Evolutionary conservation across 1,140 invertebrate species (phyloP).

Genomic region (Coenobita brevimanus): DNA sequence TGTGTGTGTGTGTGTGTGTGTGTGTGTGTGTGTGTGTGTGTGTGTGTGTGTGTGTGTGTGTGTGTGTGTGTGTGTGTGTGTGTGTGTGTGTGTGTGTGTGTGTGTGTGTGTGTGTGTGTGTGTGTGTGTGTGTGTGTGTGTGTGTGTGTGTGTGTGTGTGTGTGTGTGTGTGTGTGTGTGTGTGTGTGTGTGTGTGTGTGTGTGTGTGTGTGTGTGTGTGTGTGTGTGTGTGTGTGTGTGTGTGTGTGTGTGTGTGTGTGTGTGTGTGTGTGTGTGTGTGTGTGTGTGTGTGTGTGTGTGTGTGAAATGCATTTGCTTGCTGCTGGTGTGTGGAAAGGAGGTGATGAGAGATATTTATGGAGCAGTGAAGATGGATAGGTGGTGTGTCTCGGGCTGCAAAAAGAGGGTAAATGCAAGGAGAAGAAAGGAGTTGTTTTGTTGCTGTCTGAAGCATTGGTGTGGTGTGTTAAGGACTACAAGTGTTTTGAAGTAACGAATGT

Average conservation of each 20-base stretch:
- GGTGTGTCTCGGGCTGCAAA: too few relatives aligned
- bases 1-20: background rate
- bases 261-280: slow-evolving; percentile 21
- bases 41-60: background rate
- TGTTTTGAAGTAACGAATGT: too few relatives aligned
- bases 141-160: slow-evolving; percentile 22
- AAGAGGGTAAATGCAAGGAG: too few relatives aligned
- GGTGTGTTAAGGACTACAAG: too few relatives aligned
- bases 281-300: slow-evolving; percentile 38
- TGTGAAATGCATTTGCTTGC: slow-evolving; percentile 3
- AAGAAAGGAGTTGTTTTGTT: too few relatives aligned
- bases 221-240: slow-evolving; percentile 38
- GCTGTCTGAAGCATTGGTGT: too few relatives aligned
- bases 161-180: background rate
- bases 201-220: slow-evolving; percentile 16
- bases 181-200: slow-evolving; percentile 4
- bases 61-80: background rate
- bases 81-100: slow-evolving; percentile 21
- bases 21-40: background rate
- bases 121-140: slow-evolving; percentile 24
- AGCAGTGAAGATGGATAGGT: background rate
- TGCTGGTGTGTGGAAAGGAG: background rate
- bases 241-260: slow-evolving; percentile 6
- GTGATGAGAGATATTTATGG: background rate
- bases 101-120: slow-evolving; percentile 22